Base-by-base conservation (phyloP, 2,113 vertebrate species). In the Cinclus cinclus region DNA sequence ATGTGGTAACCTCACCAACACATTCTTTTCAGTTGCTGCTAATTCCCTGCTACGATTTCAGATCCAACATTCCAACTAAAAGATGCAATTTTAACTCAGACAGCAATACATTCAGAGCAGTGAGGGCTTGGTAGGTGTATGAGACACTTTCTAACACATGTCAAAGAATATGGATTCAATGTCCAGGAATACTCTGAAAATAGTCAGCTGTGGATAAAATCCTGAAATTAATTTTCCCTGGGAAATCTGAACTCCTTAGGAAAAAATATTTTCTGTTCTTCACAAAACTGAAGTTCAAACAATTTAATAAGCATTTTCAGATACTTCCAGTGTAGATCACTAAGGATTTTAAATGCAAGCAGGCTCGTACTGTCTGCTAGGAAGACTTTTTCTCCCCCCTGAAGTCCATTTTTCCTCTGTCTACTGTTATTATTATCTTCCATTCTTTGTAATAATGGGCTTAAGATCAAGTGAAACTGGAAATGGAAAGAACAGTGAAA, bases 391-490 rank as follows among this genome's bases (percentile, higher is more conserved):
- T 24, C 12, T 4, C 11, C 53, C 50, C 16, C 22, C 31, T 5
- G 3, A 87, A 89, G 87, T 84, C 92, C 74, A 69, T 91, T 96
- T 93, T 67, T 82, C 12, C 55, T 62, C 85, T 74, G n/a, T 68
- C 80, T 93, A 62, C 89, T 94, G 80, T 95, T 83, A 91, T 91
- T 87, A 92, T 96, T 95, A 87, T 95, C 89, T 90, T 71, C 83
- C 62, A 53, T 91, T 93, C 91, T 84, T 81, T 93, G 59, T 87
- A 96, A 95, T 96, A 96, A 97, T 94, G 96, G 92, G 94, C 83
- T 96, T 97, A 96, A 95, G 94, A 96, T 96, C 89, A 95, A 97
- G 96, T 92, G 94, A 97, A 94, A 91, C 83, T 96, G 94, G 94
- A 96, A 96, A 92, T 92, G 95, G 96, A 94, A 96, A 70, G 96